Base-by-base conservation (phyloP, 1,140 invertebrate species). In the Amyelois transitella region DNA sequence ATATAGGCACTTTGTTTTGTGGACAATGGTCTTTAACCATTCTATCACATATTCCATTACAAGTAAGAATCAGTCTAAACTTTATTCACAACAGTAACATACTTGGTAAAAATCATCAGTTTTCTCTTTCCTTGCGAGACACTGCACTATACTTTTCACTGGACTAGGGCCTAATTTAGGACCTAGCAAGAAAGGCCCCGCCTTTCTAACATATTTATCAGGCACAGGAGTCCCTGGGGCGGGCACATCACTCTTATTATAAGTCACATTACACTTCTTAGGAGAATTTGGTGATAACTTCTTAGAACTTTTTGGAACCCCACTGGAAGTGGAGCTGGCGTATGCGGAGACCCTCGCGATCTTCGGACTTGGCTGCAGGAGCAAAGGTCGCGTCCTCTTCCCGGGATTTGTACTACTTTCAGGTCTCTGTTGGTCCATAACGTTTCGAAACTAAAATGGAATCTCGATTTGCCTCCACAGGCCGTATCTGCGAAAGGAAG, bases 81-180 rank as follows among this genome's bases (percentile, higher is more conserved):
- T n/a, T n/a, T n/a, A n/a, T n/a, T n/a, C n/a, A n/a, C n/a, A n/a
- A 51, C 8, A 38, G 2, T n/a, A 44, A 7, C 17, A 49, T 51
- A 69, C 81, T 59, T 93, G 93, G 78, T 92, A 95, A 76, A 93
- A 95, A 43, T 95, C 91, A 88, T 94, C 92, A 48, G 93, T 94
- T 25, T 91, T 91, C 75, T 93, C 91, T 74, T 92, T 93, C 51
- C 93, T 90, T 1, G 94, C 94, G 53, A 96, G 83, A 89, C 93
- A 95, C 65, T 96, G 94, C 1, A 94, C 91, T 72, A 96, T 94
- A 77, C 93, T 94, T 70, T 92, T 92, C 0, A 96, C 94, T 22
- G 94, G 94, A 60, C 93, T 94, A 48, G 91, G 92, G 0, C 93
- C 94, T 48, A 95, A 83, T 59, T 92, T 89, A 28, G 94, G 94